Percentiles rank a stretch among this genome's conserved stretches.
These are phyloP conservation scores for Danaus chrysippus DNA, from an alignment of 2,888 invertebrate genomes.

Conservation along the genomic window DNA sequence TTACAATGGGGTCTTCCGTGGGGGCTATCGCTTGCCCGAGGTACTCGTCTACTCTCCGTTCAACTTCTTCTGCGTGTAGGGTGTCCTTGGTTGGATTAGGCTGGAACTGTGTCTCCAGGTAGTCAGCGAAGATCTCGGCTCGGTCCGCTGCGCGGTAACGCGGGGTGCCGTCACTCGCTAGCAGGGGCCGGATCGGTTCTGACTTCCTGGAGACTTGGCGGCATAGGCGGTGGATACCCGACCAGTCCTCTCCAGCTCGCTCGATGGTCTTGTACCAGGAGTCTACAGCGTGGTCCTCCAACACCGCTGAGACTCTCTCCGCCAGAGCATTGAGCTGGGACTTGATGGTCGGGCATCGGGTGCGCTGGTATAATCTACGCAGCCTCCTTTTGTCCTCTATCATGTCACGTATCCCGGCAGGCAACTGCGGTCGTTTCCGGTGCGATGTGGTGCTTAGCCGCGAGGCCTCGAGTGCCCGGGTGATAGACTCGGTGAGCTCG, in stretches of 20 bases:
- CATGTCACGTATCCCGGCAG: not conserved
- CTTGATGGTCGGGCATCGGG: not conserved
- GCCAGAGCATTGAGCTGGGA: not conserved
- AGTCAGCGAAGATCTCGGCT: not conserved
- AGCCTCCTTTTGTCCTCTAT: not conserved
- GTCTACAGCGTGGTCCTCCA: too few species aligned
- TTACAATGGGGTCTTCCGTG: not conserved
- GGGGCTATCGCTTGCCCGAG: too few species aligned
- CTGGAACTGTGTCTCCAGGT: not conserved
- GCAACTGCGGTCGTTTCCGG: not conserved
- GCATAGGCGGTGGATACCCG: constrained; percentile 1
- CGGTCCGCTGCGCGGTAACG: too few species aligned
- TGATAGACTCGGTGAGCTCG: not conserved
- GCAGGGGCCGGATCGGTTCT: not conserved
- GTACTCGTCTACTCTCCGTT: not conserved
- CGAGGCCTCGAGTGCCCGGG: not conserved
- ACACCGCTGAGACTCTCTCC: not conserved
- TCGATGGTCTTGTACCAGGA: too few species aligned
- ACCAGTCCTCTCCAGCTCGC: not conserved
- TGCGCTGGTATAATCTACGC: not conserved
- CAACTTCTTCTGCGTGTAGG: not conserved
- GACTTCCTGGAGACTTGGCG: not conserved
- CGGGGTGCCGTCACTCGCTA: not conserved
- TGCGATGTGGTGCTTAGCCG: not conserved
- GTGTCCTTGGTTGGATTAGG: not conserved